Percentiles rank a stretch among this genome's conserved stretches.
Conservation (phyloP, 2,888 invertebrate genomes). For the Eupithecia pulchellata region DNA sequence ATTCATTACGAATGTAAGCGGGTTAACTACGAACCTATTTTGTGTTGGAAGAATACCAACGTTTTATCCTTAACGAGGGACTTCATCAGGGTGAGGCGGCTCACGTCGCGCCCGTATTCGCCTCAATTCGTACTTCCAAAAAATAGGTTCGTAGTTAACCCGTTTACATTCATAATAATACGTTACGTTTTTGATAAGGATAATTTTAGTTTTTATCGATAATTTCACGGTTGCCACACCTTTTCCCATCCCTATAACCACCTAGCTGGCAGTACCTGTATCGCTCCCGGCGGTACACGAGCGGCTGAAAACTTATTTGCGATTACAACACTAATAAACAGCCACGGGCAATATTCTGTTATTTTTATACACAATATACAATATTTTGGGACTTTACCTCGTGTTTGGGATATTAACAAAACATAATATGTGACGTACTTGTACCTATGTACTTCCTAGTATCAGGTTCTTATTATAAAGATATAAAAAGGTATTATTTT, state of each 20-base stretch:
- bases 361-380: neutral
- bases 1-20: too few relatives aligned
- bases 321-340: slow-evolving; percentile 32
- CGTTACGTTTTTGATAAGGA: too few relatives aligned
- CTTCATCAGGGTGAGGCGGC: too few relatives aligned
- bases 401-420: neutral
- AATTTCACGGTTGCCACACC: neutral
- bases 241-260: slow-evolving; percentile 19
- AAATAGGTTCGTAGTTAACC: too few relatives aligned
- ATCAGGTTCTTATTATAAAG: too few relatives aligned
- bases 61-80: too few relatives aligned
- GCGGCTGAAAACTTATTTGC: slow-evolving; percentile 30
- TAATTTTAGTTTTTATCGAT: neutral
- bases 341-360: slow-evolving; percentile 3
- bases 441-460: neutral
- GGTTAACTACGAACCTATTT: too few relatives aligned
- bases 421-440: neutral
- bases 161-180: too few relatives aligned
- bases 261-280: slow-evolving; percentile 33
- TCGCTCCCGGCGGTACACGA: slow-evolving; percentile 38
- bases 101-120: too few relatives aligned
- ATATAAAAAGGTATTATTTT: too few relatives aligned
- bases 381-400: neutral
- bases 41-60: too few relatives aligned
- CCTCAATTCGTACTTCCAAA: too few relatives aligned